These are phyloP conservation scores for Diuraphis noxia DNA, from an alignment of 1,140 invertebrate species.

Conservation along the genomic window DNA sequence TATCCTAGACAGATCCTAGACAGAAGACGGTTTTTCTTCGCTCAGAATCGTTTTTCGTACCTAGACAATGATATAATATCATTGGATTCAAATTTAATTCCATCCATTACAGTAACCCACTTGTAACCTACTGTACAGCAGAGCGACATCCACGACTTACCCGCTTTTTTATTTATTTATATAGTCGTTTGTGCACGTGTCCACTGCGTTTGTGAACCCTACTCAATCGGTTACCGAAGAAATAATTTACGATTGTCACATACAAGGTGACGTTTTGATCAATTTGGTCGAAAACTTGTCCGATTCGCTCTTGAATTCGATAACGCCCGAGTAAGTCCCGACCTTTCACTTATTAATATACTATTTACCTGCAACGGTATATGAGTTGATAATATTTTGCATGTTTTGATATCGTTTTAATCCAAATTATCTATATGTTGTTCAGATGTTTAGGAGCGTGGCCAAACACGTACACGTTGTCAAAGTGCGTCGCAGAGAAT, in stretches of 20 bases:
- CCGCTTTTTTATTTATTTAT: no score
- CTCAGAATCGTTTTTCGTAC: no score
- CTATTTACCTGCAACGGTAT: neutral
- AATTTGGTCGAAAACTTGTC: slow-evolving; percentile 61
- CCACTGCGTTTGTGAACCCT: slow-evolving; percentile 3
- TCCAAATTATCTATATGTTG: neutral
- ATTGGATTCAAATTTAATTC: no score
- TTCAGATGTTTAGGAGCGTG: slow-evolving; percentile 66
- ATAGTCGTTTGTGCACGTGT: slow-evolving; percentile 32
- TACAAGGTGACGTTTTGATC: slow-evolving; percentile 67
- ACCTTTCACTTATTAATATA: no score
- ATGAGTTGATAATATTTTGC: neutral
- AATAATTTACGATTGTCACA: slow-evolving; percentile 65
- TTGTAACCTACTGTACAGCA: no score
- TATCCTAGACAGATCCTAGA: no score
- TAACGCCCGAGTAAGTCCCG: slow-evolving; percentile 58
- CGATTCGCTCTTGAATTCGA: slow-evolving; percentile 7
- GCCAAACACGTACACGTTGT: slow-evolving; percentile 73
- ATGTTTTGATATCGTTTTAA: neutral
- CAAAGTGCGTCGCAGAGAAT: slow-evolving; percentile 70
- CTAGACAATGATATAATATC: no score
- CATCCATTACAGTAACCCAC: no score
- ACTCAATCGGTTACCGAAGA: slow-evolving; percentile 57
- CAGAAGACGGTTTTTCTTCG: no score
- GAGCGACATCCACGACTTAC: no score